Evolutionary conservation across 2,888 invertebrate species (phyloP).

Genomic region (Ectropis crepuscularia): DNA sequence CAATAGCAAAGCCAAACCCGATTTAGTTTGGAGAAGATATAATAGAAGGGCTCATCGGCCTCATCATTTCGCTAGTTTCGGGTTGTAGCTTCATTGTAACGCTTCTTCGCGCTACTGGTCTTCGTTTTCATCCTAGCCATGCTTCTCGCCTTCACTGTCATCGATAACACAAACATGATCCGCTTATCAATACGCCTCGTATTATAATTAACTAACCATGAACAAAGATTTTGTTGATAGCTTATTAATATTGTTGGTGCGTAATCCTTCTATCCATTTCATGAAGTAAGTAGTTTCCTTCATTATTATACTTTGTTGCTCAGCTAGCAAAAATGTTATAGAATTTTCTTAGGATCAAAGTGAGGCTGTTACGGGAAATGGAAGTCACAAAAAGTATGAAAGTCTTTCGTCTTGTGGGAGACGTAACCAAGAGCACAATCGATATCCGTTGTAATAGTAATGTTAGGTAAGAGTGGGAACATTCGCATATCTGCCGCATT

Average conservation of each 20-base stretch:
- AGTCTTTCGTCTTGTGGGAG: slow-evolving; percentile 65
- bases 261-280: slow-evolving; percentile 19
- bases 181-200: slow-evolving; percentile 36
- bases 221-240: slow-evolving; percentile 37
- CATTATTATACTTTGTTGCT: slow-evolving; percentile 7
- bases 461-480: slow-evolving; percentile 75
- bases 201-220: slow-evolving; percentile 44
- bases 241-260: slow-evolving; percentile 9
- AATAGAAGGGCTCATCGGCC: slow-evolving; percentile 34
- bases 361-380: slow-evolving; percentile 44
- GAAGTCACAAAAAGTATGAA: slow-evolving; percentile 63
- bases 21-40: too few species aligned
- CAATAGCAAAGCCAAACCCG: neutral
- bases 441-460: slow-evolving; percentile 75
- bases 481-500: slow-evolving; percentile 62
- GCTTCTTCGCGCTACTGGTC: slow-evolving; percentile 46
- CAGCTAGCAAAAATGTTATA: neutral
- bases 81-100: slow-evolving; percentile 43
- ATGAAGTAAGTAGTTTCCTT: neutral
- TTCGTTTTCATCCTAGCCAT: slow-evolving; percentile 45
- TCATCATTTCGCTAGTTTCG: slow-evolving; percentile 51
- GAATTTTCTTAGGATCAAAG: slow-evolving; percentile 31
- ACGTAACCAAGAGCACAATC: slow-evolving; percentile 69
- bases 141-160: slow-evolving; percentile 47
- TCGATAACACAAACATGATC: slow-evolving; percentile 36